These are phyloP conservation scores for Chymomyza costata DNA, from an alignment of 1,140 invertebrate genomes.

Conservation along the genomic window DNA sequence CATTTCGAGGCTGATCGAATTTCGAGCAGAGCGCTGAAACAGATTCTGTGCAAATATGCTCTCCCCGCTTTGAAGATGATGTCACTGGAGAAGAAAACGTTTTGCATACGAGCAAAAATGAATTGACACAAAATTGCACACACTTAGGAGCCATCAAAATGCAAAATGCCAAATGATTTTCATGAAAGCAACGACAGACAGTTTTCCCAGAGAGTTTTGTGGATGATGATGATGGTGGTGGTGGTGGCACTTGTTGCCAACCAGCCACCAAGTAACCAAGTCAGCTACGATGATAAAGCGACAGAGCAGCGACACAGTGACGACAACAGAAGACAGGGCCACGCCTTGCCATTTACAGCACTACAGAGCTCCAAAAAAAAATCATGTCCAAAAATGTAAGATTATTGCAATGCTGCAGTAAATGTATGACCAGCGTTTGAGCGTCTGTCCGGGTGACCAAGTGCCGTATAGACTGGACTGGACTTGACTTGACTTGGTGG, in stretches of 20 bases:
- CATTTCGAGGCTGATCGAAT: slow-evolving; percentile 7
- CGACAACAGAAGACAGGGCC: slow-evolving; percentile 13
- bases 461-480: no score
- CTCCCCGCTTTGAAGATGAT: slow-evolving; percentile 32
- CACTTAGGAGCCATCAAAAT: slow-evolving; percentile 14
- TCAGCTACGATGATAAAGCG: slow-evolving; percentile 11
- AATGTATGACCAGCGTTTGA: no score
- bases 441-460: no score
- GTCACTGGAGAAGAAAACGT: slow-evolving; percentile 36
- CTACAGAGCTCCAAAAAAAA: slow-evolving; percentile 9
- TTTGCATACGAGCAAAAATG: slow-evolving; percentile 28
- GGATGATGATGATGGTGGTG: no score
- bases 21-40: no score
- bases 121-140: slow-evolving; percentile 28
- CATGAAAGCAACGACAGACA: slow-evolving; percentile 7
- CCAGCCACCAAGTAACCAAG: no score
- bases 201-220: slow-evolving; percentile 11
- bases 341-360: slow-evolving; percentile 30
- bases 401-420: no score
- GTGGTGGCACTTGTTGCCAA: slow-evolving; percentile 48
- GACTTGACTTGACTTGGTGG: slow-evolving; percentile 7
- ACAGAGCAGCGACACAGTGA: slow-evolving; percentile 15
- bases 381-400: no score
- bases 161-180: slow-evolving; percentile 24
- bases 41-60: slow-evolving; percentile 10